Evolutionary conservation across 2,888 invertebrate species (phyloP).

Genomic region (Tachina fera): DNA sequence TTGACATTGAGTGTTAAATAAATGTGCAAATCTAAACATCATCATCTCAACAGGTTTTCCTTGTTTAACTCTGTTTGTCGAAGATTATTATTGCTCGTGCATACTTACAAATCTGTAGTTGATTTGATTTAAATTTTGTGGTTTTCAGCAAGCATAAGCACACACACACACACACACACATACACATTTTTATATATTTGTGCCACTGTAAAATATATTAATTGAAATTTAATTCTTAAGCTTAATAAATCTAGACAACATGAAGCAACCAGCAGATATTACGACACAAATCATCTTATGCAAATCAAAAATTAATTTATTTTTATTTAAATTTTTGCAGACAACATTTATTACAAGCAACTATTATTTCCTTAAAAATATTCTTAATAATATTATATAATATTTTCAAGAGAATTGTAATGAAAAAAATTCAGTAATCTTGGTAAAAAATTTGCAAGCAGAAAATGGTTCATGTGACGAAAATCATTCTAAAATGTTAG

Average conservation of each 20-base stretch:
- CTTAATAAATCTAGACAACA: not conserved
- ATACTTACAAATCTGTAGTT: constrained; percentile 11
- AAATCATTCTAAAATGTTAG: too few relatives aligned
- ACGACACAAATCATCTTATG: constrained; percentile 13
- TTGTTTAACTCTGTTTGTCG: constrained; percentile 6
- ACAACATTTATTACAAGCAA: not conserved
- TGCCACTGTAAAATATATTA: not conserved
- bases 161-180: too few relatives aligned
- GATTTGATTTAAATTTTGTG: constrained; percentile 34
- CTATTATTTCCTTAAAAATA: too few relatives aligned
- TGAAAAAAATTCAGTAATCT: too few relatives aligned
- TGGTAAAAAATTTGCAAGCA: too few relatives aligned
- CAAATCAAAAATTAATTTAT: constrained; percentile 31
- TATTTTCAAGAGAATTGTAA: too few relatives aligned
- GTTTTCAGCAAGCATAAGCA: not conserved
- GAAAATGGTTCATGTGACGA: too few relatives aligned
- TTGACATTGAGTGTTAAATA: constrained; percentile 58
- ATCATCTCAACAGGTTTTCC: constrained; percentile 11
- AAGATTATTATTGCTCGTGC: constrained; percentile 7
- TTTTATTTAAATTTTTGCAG: not conserved
- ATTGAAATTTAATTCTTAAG: constrained; percentile 18
- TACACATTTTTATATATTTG: not conserved
- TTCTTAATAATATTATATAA: too few relatives aligned
- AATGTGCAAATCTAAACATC: constrained; percentile 26
- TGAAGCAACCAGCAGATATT: constrained; percentile 16